Conservation (phyloP, 2,797 vertebrate species). For the Kryptolebias ocellatus region DNA sequence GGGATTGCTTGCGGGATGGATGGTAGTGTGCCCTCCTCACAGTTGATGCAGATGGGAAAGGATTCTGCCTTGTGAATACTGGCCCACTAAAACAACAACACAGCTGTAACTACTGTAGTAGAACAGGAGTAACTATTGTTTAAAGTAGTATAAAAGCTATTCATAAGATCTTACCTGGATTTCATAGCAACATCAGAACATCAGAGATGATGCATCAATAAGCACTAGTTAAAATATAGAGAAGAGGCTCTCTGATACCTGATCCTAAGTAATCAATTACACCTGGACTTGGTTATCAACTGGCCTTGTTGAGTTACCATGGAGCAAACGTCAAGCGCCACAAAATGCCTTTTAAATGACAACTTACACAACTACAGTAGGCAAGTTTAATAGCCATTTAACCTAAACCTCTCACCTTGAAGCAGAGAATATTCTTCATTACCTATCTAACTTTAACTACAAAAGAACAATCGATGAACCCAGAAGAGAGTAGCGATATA, state of each 20-base stretch:
- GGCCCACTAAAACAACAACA: slow-evolving; percentile 54
- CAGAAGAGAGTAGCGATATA: slow-evolving; percentile 16
- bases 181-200: slow-evolving; percentile 59
- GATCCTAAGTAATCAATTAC: no score
- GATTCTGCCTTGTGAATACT: slow-evolving; percentile 73
- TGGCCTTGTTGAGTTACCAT: slow-evolving; percentile 38
- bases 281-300: neutral
- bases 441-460: neutral
- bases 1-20: slow-evolving; percentile 57
- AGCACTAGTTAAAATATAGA: neutral
- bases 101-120: neutral
- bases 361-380: neutral
- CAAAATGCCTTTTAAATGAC: neutral
- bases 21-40: slow-evolving; percentile 61
- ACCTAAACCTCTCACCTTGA: neutral
- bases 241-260: neutral
- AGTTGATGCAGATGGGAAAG: slow-evolving; percentile 61
- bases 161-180: slow-evolving; percentile 70
- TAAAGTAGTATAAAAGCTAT: neutral
- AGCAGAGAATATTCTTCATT: neutral
- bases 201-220: slow-evolving; percentile 7
- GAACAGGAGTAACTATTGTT: neutral
- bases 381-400: neutral
- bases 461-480: neutral
- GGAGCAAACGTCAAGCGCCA: slow-evolving; percentile 8